Evolutionary conservation across 1,140 invertebrate genomes (phyloP).

Genomic region (Helicoverpa armigera): DNA sequence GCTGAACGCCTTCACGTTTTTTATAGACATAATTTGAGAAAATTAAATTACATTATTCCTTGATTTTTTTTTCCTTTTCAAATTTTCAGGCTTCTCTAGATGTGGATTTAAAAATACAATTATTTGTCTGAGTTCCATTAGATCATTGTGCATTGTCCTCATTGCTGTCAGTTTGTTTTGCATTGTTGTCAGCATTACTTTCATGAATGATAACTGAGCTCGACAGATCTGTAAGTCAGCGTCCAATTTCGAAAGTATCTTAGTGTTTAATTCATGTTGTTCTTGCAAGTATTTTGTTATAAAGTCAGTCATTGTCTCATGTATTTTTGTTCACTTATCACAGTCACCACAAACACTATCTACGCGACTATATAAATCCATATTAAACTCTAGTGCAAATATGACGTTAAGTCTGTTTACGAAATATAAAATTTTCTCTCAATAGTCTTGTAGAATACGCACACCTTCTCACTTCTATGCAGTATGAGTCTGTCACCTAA

Average conservation of each 20-base stretch:
- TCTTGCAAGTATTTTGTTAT: conserved; percentile 54
- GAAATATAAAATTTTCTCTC: neutral
- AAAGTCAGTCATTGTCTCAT: conserved; percentile 13
- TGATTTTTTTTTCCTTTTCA: neutral
- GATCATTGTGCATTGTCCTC: conserved; percentile 65
- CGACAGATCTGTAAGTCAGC: conserved; percentile 60
- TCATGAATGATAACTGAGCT: conserved; percentile 60
- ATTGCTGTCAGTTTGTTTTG: conserved; percentile 65
- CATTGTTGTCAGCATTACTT: conserved; percentile 63
- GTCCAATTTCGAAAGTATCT: conserved; percentile 62
- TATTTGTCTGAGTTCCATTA: conserved; percentile 72
- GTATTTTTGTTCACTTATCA: conserved; percentile 29
- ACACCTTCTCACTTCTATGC: neutral
- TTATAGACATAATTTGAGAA: conserved; percentile 67
- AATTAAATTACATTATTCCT: conserved; percentile 5
- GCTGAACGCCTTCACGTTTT: conserved; percentile 90
- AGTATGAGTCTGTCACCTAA: conserved; percentile 3
- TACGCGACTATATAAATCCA: neutral
- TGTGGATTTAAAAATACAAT: conserved; percentile 65
- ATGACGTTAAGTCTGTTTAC: conserved; percentile 6
- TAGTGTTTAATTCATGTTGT: conserved; percentile 60
- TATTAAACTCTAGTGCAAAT: conserved; percentile 12
- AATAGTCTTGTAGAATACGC: conserved; percentile 2
- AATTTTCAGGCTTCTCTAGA: conserved; percentile 52
- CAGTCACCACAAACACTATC: neutral